Percentiles rank a stretch among this genome's conserved stretches.
Conservation (phyloP, 2,113 vertebrate genomes). For the Muscicapa adusta region DNA sequence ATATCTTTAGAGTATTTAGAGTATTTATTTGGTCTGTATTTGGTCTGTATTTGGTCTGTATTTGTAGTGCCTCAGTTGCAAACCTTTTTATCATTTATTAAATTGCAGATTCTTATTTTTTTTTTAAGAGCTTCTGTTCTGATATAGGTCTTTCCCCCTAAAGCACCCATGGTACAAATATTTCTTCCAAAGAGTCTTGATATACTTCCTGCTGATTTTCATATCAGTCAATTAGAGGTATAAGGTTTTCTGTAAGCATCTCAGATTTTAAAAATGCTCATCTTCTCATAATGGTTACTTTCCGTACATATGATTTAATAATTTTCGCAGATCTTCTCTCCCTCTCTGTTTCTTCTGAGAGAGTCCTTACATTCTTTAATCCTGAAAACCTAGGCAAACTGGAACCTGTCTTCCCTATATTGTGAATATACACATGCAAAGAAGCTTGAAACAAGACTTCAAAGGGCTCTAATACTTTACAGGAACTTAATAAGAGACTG, state of each 20-base stretch:
- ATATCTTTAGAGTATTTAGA: not conserved
- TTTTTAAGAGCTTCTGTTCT: not conserved
- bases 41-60: not conserved
- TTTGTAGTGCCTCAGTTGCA: not conserved
- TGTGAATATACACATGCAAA: not conserved
- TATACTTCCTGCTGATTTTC: not conserved
- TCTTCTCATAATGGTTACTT: not conserved
- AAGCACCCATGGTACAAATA: not conserved
- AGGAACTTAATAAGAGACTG: not conserved
- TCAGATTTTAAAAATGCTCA: not conserved
- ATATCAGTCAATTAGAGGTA: not conserved
- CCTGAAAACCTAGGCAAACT: not conserved
- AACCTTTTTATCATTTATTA: not conserved
- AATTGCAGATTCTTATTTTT: not conserved
- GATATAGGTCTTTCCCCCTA: not conserved
- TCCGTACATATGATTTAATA: not conserved
- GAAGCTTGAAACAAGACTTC: not conserved
- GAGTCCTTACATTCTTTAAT: not conserved
- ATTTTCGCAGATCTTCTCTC: not conserved
- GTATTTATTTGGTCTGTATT: not conserved
- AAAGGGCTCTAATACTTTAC: not conserved
- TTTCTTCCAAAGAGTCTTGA: not conserved
- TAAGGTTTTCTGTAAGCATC: not conserved
- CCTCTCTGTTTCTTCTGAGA: not conserved
- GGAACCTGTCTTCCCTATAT: not conserved